phyloP scores from a whole-genome alignment of 2,888 invertebrate genomes.

The Tubiluchus corallicola region DNA sequence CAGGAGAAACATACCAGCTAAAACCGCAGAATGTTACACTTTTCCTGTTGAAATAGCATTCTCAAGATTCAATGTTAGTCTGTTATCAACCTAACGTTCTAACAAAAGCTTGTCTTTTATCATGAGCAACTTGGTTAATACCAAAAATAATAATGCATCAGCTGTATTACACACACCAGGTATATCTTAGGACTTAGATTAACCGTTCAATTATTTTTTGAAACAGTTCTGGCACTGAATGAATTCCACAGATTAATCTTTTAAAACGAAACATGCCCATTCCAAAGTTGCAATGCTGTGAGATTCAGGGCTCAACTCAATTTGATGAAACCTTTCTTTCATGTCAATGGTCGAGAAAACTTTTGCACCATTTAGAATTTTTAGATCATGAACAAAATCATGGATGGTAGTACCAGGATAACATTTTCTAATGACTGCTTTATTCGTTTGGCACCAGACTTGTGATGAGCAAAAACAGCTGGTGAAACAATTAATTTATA shows the following conservation, averaged over 20 bases:
- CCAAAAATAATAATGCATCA: background rate
- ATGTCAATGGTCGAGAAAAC: background rate
- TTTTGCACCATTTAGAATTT: background rate
- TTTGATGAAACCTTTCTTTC: background rate
- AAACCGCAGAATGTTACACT: background rate
- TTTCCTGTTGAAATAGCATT: background rate
- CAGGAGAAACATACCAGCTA: background rate
- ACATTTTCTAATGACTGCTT: too few relatives aligned
- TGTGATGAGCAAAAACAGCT: too few relatives aligned
- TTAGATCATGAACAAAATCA: background rate
- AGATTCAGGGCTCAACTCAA: background rate
- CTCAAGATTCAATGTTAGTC: background rate
- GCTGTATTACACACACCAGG: background rate
- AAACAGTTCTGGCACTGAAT: background rate
- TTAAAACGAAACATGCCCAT: background rate
- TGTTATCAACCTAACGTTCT: background rate
- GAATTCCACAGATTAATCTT: background rate
- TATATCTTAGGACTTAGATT: background rate
- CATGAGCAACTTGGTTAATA: background rate
- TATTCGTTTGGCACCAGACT: too few relatives aligned
- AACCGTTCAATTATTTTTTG: slow-evolving; percentile 1
- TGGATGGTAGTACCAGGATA: too few relatives aligned
- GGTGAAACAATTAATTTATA: too few relatives aligned
- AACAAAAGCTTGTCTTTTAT: background rate
- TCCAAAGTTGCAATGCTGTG: too few relatives aligned